These are phyloP conservation scores for Fringilla coelebs DNA, from an alignment of 2,797 vertebrate genomes.

Conservation along the genomic window DNA sequence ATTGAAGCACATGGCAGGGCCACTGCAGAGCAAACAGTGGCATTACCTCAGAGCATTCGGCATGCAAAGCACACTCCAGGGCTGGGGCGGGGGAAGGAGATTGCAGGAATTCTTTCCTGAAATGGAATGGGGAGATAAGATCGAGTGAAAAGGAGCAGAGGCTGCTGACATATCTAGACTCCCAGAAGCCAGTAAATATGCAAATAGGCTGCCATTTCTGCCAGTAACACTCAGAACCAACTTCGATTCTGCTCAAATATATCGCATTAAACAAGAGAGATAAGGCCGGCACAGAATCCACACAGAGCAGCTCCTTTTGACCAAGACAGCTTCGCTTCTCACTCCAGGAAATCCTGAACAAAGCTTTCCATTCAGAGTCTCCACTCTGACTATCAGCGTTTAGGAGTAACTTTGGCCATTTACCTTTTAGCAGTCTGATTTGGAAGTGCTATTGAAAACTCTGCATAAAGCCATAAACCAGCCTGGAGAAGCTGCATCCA, in stretches of 20 bases:
- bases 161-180: background rate
- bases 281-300: background rate
- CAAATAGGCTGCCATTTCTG: background rate
- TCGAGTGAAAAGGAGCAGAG: background rate
- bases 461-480: background rate
- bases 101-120: background rate
- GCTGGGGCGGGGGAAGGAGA: background rate
- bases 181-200: background rate
- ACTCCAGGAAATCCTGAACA: background rate
- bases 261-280: background rate
- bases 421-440: background rate
- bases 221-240: background rate
- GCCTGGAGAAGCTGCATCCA: background rate
- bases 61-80: background rate
- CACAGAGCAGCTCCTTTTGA: background rate
- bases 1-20: background rate
- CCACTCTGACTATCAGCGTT: background rate
- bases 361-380: background rate
- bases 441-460: background rate
- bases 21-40: background rate
- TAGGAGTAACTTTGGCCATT: background rate
- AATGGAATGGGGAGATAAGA: constrained; percentile 21
- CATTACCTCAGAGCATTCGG: background rate
- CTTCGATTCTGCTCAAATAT: background rate
- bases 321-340: background rate